A percentile compares a stretch with the other conserved stretches of the same genome.
Evolutionary conservation across 2,888 invertebrate species (phyloP).

Genomic region (Dryococelus australis): DNA sequence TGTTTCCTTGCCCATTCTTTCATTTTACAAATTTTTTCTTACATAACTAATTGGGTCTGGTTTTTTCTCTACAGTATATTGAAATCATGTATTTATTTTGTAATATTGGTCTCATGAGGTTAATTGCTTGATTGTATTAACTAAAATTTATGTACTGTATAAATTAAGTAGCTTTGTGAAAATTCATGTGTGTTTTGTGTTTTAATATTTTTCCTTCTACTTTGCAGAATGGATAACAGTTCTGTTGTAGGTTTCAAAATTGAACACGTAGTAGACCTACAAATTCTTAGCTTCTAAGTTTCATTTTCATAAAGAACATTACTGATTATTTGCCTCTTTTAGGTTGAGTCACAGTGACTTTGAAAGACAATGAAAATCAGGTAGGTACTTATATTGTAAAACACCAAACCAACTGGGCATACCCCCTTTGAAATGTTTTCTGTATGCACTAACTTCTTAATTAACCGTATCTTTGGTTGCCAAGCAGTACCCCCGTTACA

Average conservation of each 20-base stretch:
- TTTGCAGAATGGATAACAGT: not conserved
- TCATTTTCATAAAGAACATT: not conserved
- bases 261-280: not conserved
- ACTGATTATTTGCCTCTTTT: conserved; percentile 16
- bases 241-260: not conserved
- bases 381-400: not conserved
- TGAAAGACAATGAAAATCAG: not conserved
- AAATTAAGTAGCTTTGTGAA: conserved; percentile 16
- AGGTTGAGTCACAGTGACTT: not conserved
- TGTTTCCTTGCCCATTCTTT: not conserved
- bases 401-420: not conserved
- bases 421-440: no score
- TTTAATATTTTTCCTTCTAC: conserved; percentile 19
- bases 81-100: conserved; percentile 22
- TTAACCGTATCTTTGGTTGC: no score
- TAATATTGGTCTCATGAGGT: conserved; percentile 48
- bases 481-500: no score
- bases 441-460: no score
- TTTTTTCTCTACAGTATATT: not conserved
- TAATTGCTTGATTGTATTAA: conserved; percentile 31
- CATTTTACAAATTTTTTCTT: not conserved
- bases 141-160: not conserved
- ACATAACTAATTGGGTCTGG: not conserved
- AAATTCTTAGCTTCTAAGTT: not conserved
- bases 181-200: not conserved